phyloP scores from a whole-genome alignment of 1,140 invertebrate species.

The Liolophura sinensis region DNA sequence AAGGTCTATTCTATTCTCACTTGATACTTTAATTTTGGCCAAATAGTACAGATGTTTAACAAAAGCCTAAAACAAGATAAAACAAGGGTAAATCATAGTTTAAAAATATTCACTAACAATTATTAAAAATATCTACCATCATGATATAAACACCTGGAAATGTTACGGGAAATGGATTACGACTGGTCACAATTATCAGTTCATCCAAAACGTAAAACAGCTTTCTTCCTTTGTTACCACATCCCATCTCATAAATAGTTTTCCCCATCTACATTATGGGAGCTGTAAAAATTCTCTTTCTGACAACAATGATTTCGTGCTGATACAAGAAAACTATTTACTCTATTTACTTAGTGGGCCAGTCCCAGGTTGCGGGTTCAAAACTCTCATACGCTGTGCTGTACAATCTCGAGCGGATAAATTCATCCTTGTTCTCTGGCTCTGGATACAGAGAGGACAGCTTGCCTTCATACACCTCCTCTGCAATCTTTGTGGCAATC shows the following conservation, averaged over 20 bases:
- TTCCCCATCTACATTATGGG: not conserved
- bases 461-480: conserved; percentile 81
- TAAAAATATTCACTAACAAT: no score
- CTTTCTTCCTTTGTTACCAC: no score
- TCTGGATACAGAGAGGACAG: conserved; percentile 62
- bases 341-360: conserved; percentile 46
- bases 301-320: not conserved
- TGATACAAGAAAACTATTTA: not conserved
- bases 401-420: conserved; percentile 61
- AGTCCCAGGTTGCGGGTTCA: conserved; percentile 60
- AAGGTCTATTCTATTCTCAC: no score
- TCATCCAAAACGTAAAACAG: no score
- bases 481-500: conserved; percentile 83
- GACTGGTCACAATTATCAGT: no score
- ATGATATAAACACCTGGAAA: no score
- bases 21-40: no score
- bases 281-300: not conserved
- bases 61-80: no score
- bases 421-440: conserved; percentile 62
- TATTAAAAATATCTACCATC: no score
- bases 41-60: no score
- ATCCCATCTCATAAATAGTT: not conserved
- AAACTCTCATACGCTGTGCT: conserved; percentile 62
- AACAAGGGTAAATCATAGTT: no score
- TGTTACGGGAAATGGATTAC: no score